Base-by-base conservation (phyloP, 2,888 invertebrate species). In the Scotopteryx bipunctaria region DNA sequence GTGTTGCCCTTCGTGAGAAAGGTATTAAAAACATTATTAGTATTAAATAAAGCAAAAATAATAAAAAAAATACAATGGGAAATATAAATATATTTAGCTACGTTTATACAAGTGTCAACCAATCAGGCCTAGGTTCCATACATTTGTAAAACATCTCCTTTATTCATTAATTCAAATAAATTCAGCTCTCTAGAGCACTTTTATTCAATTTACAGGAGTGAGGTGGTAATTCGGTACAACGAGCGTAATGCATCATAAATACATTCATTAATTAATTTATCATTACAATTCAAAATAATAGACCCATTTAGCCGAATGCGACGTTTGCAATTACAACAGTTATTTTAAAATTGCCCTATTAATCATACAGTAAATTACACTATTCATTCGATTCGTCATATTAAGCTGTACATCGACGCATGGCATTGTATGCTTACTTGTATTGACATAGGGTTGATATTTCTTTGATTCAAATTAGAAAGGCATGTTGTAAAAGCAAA, bases 181-280 rank as follows among this genome's bases (percentile, higher is more conserved):
- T 45, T 36, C 11, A 36, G 27, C 5, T 9, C 40, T 15, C 19
- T 3, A 8, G 15, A 27, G 33, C n/a, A 23, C 6, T n/a, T 41
- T 8, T 21, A 36, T 31, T 36, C 5, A 49, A 29, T 42, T 21
- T 9, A 48, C 19, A 19, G 16, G 14, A 4, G 15, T 14, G 13
- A 29, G 29, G 35, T 17, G 29, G 25, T n/a, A 37, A 36, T 42
- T 31, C 5, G 19, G 5, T 15, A 11, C 33, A 31, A 11, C 2
- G 13, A 5, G n/a, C 15, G 17, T 23, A 15, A 15, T 33, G 27
- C 19, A 23, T 35, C 14, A 35, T 40, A 25, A 23, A 16, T 21
- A n/a, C 16, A 36, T 25, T 9, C 1, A 45, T 41, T 19, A 36
- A 31, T 36, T 21, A 41, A 36, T 36, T 33, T 31, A 44, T 14